Conservation (phyloP, 2,797 vertebrate genomes). For the Erpetoichthys calabaricus region DNA sequence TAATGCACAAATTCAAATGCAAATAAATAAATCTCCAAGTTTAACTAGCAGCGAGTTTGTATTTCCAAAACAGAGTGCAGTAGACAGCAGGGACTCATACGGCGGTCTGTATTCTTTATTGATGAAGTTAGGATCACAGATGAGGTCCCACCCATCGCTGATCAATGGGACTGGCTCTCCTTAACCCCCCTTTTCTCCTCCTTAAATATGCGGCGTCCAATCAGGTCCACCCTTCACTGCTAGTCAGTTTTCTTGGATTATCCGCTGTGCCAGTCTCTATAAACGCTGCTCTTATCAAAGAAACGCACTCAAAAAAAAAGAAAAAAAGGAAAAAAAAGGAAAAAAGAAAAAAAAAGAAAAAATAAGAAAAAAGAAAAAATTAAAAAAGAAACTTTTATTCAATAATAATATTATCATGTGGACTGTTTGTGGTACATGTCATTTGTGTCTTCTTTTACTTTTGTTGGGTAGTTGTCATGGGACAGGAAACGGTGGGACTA, state of each 20-base stretch:
- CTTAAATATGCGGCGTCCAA: constrained; percentile 50
- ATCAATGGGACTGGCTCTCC: constrained; percentile 19
- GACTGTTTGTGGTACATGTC: constrained; percentile 60
- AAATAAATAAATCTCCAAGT: no score
- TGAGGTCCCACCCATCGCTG: constrained; percentile 12
- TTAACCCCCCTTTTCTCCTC: constrained; percentile 26
- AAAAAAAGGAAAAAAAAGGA: no score
- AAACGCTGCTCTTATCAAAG: constrained; percentile 48
- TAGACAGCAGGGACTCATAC: no score
- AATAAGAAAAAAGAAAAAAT: no score
- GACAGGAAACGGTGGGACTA: constrained; percentile 59
- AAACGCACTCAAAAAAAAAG: constrained; percentile 30
- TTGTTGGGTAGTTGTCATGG: constrained; percentile 60
- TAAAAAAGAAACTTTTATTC: constrained; percentile 25
- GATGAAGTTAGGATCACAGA: constrained; percentile 12
- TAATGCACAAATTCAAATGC: no score
- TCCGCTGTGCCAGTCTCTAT: constrained; percentile 33
- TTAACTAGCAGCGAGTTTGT: no score
- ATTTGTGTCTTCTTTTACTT: constrained; percentile 65
- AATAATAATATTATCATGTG: constrained; percentile 65
- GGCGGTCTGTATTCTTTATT: background rate
- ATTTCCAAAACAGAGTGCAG: no score
- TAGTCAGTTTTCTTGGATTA: constrained; percentile 38
- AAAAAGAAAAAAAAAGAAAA: no score
- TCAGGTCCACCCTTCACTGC: constrained; percentile 49